Base-by-base conservation (phyloP, 1,140 invertebrate species). In the Drosophila sproati region DNA sequence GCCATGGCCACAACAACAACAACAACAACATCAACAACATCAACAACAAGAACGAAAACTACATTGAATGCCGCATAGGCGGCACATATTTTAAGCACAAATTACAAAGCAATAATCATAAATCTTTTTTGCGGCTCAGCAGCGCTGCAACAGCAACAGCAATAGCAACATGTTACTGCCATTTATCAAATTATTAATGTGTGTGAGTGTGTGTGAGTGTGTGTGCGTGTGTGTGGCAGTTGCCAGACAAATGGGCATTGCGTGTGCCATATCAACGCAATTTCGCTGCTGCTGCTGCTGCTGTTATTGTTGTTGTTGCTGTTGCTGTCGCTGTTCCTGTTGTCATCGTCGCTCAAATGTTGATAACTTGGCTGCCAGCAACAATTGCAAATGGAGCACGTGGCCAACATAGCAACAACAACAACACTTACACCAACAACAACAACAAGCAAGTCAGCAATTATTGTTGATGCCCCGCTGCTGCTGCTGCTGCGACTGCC, bases 61-160 rank as follows among this genome's bases (percentile, higher is more conserved):
- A 54, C 59, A 62, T 66, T 35, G 12, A 48, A 35, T 45, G 56
- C 55, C 28, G 75, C 70, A 70, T 68, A 69, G 80, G 82, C 77
- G 77, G 87, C 87, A 90, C 81, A 89, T 89, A 89, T 90, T 89
- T 89, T 89, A 89, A 90, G 71, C 85, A 90, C 85, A 89, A 89
- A 89, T 89, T 89, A 89, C 85, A 89, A 89, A 85, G 85, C 85
- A 89, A 89, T 89, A 89, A 89, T 89, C 85, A 89, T 89, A 89
- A 89, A 89, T 89, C 85, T 89, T 89, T 78, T 89, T 89, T 89
- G 85, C 85, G 86, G 85, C 86, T 89, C 74, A 67, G 32, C 68
- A 54, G 54, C 64, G 54, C 62, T 66, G 57, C 48, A 55, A 20
- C 67, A 61, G 32, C 71, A 69, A 28, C 50, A 74, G 50, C 51